Conservation (phyloP, 2,888 invertebrate species). For the Mactromeris polynyma region DNA sequence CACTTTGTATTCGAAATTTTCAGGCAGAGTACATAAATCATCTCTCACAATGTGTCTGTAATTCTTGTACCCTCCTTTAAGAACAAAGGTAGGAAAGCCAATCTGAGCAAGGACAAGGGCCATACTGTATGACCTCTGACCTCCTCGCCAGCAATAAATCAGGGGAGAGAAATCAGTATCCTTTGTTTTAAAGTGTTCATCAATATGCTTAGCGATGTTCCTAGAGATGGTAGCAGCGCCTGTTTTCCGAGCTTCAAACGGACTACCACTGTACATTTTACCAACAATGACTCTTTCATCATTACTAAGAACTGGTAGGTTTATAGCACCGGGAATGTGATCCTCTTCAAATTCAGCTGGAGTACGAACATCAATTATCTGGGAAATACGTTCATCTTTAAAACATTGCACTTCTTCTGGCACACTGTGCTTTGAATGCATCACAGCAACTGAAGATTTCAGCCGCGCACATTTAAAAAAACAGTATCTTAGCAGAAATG, state of each 20-base stretch:
- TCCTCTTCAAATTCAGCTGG: slow-evolving; percentile 74
- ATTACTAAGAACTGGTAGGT: slow-evolving; percentile 73
- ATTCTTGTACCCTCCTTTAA: slow-evolving; percentile 74
- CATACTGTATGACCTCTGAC: slow-evolving; percentile 77
- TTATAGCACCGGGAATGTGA: slow-evolving; percentile 77
- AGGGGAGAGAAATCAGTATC: slow-evolving; percentile 71
- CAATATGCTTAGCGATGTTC: slow-evolving; percentile 73
- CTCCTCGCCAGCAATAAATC: slow-evolving; percentile 78
- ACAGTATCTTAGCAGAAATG: background rate
- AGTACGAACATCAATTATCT: slow-evolving; percentile 77
- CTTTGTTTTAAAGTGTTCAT: slow-evolving; percentile 68
- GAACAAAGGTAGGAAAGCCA: slow-evolving; percentile 71
- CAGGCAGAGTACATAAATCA: slow-evolving; percentile 67
- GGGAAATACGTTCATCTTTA: slow-evolving; percentile 57
- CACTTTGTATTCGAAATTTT: slow-evolving; percentile 69
- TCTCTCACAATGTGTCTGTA: slow-evolving; percentile 69
- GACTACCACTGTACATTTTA: slow-evolving; percentile 61
- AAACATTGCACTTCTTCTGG: slow-evolving; percentile 41
- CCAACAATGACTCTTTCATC: slow-evolving; percentile 72
- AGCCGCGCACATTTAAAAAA: background rate
- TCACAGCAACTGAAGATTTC: background rate
- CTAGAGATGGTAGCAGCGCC: slow-evolving; percentile 72
- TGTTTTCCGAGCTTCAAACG: slow-evolving; percentile 73
- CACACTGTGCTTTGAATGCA: slow-evolving; percentile 31
- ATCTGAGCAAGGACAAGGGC: slow-evolving; percentile 75